Evolutionary conservation across 2,888 invertebrate species (phyloP).

Genomic region (Drosophila ezoana): DNA sequence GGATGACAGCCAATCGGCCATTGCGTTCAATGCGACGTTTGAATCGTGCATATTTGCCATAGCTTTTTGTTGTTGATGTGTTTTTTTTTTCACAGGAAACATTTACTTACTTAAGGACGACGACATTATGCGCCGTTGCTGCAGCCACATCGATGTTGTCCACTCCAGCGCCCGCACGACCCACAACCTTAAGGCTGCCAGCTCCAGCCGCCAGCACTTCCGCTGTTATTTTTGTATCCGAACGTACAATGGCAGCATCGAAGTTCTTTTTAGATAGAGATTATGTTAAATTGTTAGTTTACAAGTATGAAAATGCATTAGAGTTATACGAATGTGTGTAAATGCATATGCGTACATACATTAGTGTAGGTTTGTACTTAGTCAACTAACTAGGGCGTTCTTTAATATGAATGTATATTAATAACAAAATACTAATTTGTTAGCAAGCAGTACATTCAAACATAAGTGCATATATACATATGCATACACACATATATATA

Average conservation of each 20-base stretch:
- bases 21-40: constrained; percentile 20
- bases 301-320: constrained; percentile 6
- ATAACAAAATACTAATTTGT: not conserved
- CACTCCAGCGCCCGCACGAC: constrained; percentile 98
- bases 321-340: not conserved
- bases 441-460: no score
- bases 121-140: constrained; percentile 92
- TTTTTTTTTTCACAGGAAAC: not conserved
- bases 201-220: constrained; percentile 92
- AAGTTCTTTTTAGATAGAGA: constrained; percentile 88
- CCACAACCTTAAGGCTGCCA: constrained; percentile 92
- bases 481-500: no score
- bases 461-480: no score
- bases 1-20: constrained; percentile 34
- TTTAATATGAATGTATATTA: not conserved
- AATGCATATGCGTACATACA: no score
- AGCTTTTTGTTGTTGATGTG: not conserved
- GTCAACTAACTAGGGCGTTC: no score
- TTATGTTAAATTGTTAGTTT: constrained; percentile 23
- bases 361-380: no score
- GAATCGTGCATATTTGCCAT: constrained; percentile 27
- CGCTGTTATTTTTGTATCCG: constrained; percentile 96
- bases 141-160: constrained; percentile 97
- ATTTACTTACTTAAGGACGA: constrained; percentile 95
- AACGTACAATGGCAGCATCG: constrained; percentile 96